Conservation (phyloP, 1,140 invertebrate species). For the Euwallacea fornicatus region DNA sequence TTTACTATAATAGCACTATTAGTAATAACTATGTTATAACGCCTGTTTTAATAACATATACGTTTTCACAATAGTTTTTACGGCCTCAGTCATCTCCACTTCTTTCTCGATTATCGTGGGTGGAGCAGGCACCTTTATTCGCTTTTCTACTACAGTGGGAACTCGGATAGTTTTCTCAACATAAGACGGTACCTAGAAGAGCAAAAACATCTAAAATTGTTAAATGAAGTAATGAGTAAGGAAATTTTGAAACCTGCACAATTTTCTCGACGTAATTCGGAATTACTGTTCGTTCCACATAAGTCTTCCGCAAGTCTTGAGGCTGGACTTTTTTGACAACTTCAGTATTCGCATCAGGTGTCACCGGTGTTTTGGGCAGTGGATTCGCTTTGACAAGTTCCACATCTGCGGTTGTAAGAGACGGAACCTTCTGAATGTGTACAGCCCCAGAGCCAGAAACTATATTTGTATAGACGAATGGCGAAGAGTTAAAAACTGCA, state of each 20-base stretch:
- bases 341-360: conserved; percentile 21
- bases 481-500: not conserved
- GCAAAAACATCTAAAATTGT: not conserved
- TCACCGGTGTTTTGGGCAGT: conserved; percentile 20
- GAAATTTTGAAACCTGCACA: conserved; percentile 19
- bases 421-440: conserved; percentile 20
- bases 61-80: conserved; percentile 18
- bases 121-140: conserved; percentile 42
- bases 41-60: not conserved
- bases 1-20: conserved; percentile 1
- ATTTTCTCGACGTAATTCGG: conserved; percentile 50
- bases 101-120: conserved; percentile 45
- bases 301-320: conserved; percentile 27
- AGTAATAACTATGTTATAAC: too few relatives aligned
- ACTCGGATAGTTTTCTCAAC: conserved; percentile 42
- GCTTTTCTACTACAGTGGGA: conserved; percentile 46
- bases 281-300: conserved; percentile 48
- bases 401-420: not conserved
- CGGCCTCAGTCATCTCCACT: conserved; percentile 34
- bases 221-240: not conserved
- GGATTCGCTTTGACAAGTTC: conserved; percentile 26
- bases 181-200: conserved; percentile 17
- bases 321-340: conserved; percentile 13
- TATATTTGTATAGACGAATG: too few relatives aligned
- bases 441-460: not conserved